Evolutionary conservation across 2,113 vertebrate genomes (phyloP), one percentile per base, ranked within the genome.

Genomic region (Lepus americanus): DNA sequence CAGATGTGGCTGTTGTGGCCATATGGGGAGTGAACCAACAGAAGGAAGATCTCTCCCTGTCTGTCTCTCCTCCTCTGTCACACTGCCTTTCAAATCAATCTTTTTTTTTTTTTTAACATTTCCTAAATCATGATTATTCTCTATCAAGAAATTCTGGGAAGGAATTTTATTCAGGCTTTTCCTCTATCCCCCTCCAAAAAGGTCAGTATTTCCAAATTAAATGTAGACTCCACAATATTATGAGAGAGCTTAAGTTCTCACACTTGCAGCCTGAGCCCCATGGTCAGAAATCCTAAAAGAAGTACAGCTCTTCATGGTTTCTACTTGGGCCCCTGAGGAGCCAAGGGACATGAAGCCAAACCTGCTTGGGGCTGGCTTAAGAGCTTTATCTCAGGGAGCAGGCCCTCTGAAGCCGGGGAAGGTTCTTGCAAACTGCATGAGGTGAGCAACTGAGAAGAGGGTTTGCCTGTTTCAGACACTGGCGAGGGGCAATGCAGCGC

Each of bases 401-500:
- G n/a, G 5, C 0, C 44, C 55, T 69, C 20, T 1, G 51, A 79
- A 64, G 12, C 25, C 39, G 33, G 0, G 20, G 14, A 78, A 53
- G 25, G 0, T 9, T 88, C 25, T 78, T 90, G 53, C 6, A 77
- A 78, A 31, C 14, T 61, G 25, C 23, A 20, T 66, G 31, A 74
- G 31, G 4, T 14, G 1, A 25, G 36, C 29, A n/a, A 3, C 31
- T 7, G 29, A 63, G 16, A 10, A 88, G 20, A 88, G 31, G 10
- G 13, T 70, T 77, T 1, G 16, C 11, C 17, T 51, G 9, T 25
- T 72, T 55, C 69, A 73, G 17, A 83, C 25, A 9, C 1, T 8
- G 49, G 14, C 2, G 11, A 73, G 8, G 2, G 59, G 1, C 17
- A 36, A 5, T 17, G 0, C 1, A 61, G 51, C 9, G 0, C 33